Conservation (phyloP, 2,113 vertebrate species). For the Acrocephalus kingi region DNA sequence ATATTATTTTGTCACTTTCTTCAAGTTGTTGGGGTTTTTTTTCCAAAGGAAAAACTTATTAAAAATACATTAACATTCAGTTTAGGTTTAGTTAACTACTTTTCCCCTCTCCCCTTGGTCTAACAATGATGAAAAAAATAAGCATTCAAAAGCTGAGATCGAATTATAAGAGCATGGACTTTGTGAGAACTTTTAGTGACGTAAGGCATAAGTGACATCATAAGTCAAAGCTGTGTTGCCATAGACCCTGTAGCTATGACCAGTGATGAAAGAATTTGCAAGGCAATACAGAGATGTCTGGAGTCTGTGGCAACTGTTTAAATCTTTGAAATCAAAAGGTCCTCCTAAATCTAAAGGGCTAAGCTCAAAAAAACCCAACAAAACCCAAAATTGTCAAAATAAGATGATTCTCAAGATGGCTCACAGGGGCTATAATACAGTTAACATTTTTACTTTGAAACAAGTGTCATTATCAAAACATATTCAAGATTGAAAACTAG, state of each 20-base stretch:
- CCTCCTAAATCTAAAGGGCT: background rate
- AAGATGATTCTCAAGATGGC: background rate
- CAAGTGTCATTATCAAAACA: background rate
- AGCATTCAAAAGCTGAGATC: background rate
- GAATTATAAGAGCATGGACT: background rate
- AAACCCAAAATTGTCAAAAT: background rate
- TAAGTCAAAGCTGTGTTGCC: background rate
- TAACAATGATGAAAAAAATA: background rate
- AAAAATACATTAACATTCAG: background rate
- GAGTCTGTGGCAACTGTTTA: background rate
- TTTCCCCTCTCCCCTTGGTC: background rate
- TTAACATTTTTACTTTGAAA: background rate
- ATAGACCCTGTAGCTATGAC: background rate
- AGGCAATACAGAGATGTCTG: background rate
- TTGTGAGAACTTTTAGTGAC: background rate
- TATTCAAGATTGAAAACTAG: background rate
- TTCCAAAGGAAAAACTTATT: background rate
- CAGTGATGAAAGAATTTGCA: background rate
- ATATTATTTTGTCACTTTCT: background rate
- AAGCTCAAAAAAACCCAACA: background rate
- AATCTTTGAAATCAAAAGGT: background rate
- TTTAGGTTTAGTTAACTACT: background rate
- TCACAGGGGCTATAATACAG: background rate
- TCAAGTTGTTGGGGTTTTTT: background rate
- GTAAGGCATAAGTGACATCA: background rate